Base-by-base conservation (phyloP, 2,888 invertebrate species). In the Cyrtodaria siliqua region DNA sequence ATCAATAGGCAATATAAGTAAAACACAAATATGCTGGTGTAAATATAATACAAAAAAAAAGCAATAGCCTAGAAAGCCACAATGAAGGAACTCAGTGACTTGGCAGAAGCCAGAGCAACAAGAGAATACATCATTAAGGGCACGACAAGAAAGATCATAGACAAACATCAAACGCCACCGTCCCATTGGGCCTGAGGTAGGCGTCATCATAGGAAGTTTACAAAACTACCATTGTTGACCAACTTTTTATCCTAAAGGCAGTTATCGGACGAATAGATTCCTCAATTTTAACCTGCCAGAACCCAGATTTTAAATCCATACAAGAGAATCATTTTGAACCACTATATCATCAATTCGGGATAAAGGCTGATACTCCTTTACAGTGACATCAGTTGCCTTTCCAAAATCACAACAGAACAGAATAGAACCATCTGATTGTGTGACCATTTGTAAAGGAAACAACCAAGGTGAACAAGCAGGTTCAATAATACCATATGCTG, bases 241-340 rank as follows among this genome's bases (percentile, higher is more conserved):
- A 8, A 9, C 38, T 8, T 27, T 33, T 27, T 23, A 50, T n/a
- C 16, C 42, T 2, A 26, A 53, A 38, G 6, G 63, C 63, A 42
- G 63, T 74, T 38, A 53, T 62, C 24, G 16, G 50, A 42, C 44
- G 62, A 40, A 29, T 55, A 6, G 50, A 40, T 24, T 56, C 50
- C 4, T 49, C 42, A 42, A 67, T 56, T n/a, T 38, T 29, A 2
- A 74, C 50, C 40, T 74, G 73, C 57, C 62, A 70, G 42, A 63
- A 63, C 9, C 66, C 47, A n/a, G 18, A 20, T 20, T 59, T 53
- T 26, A 64, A 47, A 26, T 56, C 64, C 9, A 64, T 26, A 27
- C 53, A 62, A 53, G 60, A 57, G 26, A 50, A 75, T 20, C 52
- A 69, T 27, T 63, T 75, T 44, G 63, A 63, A 16, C 69, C 68